phyloP scores from a whole-genome alignment of 2,797 vertebrate species.

The Pseudochromis fuscus region DNA sequence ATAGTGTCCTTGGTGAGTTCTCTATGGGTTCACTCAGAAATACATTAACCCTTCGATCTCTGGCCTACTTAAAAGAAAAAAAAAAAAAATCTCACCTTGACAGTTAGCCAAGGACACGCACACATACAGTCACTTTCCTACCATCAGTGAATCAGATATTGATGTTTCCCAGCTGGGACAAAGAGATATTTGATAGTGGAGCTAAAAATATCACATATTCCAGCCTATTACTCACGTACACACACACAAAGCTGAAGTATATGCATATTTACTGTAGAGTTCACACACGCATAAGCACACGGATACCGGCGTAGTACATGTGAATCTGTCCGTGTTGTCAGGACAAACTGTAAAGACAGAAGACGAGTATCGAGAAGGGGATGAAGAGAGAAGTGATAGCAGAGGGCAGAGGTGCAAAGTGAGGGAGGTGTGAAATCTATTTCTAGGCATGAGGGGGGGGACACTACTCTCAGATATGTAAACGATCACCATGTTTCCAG shows the following conservation, averaged over 20 bases:
- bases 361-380: slow-evolving; percentile 14
- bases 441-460: slow-evolving; percentile 37
- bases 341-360: slow-evolving; percentile 30
- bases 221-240: slow-evolving; percentile 41
- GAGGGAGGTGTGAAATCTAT: slow-evolving; percentile 61
- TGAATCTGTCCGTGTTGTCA: slow-evolving; percentile 18
- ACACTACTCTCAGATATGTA: slow-evolving; percentile 38
- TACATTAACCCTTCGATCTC: slow-evolving; percentile 73
- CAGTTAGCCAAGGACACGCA: slow-evolving; percentile 70
- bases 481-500: slow-evolving; percentile 23
- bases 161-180: slow-evolving; percentile 67
- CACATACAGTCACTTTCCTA: slow-evolving; percentile 34
- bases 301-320: background rate
- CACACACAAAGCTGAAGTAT: slow-evolving; percentile 17
- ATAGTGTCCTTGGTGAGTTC: slow-evolving; percentile 66
- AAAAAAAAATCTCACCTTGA: slow-evolving; percentile 63
- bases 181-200: slow-evolving; percentile 69
- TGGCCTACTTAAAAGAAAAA: slow-evolving; percentile 70
- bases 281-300: slow-evolving; percentile 6
- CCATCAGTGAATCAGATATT: slow-evolving; percentile 69
- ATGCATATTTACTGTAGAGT: slow-evolving; percentile 1
- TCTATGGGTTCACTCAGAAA: slow-evolving; percentile 73
- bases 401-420: slow-evolving; percentile 40
- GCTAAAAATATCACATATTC: slow-evolving; percentile 70
- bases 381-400: slow-evolving; percentile 35